Evolutionary conservation across 2,797 vertebrate genomes (phyloP), one percentile per base, ranked within the genome.

Genomic region (Carapus acus): DNA sequence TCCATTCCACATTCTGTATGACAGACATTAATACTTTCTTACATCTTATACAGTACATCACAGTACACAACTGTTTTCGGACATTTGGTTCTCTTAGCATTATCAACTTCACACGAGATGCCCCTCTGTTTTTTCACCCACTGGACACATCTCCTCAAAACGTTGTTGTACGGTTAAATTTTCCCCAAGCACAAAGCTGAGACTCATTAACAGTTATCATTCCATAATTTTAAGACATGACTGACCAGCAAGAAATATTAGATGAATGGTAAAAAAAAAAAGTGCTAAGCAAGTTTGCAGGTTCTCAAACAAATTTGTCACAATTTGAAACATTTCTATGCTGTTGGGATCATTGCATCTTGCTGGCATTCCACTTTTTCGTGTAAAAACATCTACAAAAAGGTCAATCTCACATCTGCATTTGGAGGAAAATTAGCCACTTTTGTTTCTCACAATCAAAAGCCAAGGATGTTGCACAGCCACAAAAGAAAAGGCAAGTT

Each of bases 1-100:
- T 64, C 50, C 49, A 61, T 70, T 64, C 53, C 44, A 68, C 61
- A 48, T 72, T 74, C 58, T 67, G 70, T 67, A 54, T 65, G 67
- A 78, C 69, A 76, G 73, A 79, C 67, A 55, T 61, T 67, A 80
- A 77, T 65, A 77, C 73, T 69, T 74, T 62, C 76, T 52, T 49
- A 43, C 47, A 43, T 69, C 67, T 20, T 55, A 16, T 38, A 19
- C 39, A 56, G 27, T 52, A 62, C 62, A 75, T 67, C 42, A 57
- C 13, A 19, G 53, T 34, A 72, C 65, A 60, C 49, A 47, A 58
- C 62, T 49, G 22, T 45, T 61, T 65, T 49, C 68, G 64, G 68
- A 62, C 62, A 73, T 71, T 64, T 56, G 59, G 58, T 68, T 78
- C 69, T 67, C 58, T 65, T 62, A 43, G 58, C 64, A 52, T 68